Evolutionary conservation across 2,888 invertebrate genomes (phyloP).

Genomic region (Drosophila vallismaia): DNA sequence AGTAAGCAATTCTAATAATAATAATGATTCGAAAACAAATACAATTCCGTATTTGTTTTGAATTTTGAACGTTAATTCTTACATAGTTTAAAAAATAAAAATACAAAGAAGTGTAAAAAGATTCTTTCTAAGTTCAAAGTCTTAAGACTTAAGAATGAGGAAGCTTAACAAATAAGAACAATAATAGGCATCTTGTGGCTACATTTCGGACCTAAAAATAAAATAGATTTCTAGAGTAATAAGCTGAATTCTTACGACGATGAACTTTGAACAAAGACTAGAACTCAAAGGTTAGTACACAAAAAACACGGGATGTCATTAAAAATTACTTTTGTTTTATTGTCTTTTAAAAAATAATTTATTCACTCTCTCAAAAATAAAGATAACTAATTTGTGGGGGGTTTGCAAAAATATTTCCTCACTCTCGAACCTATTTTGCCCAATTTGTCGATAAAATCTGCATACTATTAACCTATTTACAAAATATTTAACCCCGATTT

Average conservation of each 20-base stretch:
- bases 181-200: not conserved
- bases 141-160: not conserved
- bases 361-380: not conserved
- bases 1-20: not conserved
- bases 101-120: no score
- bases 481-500: constrained; percentile 61
- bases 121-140: no score
- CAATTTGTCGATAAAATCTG: constrained; percentile 32
- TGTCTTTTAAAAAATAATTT: not conserved
- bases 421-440: constrained; percentile 7
- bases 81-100: no score
- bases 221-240: not conserved
- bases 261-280: not conserved
- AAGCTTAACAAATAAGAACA: not conserved
- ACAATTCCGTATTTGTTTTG: not conserved
- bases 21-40: not conserved
- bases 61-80: no score
- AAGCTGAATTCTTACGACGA: not conserved
- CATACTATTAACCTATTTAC: constrained; percentile 63
- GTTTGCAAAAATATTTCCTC: constrained; percentile 16
- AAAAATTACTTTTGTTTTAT: not conserved
- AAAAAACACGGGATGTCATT: not conserved
- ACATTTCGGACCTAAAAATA: not conserved
- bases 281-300: not conserved
- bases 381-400: not conserved